Base-by-base conservation (phyloP, 1,140 invertebrate species). In the Aphidius ervi region DNA sequence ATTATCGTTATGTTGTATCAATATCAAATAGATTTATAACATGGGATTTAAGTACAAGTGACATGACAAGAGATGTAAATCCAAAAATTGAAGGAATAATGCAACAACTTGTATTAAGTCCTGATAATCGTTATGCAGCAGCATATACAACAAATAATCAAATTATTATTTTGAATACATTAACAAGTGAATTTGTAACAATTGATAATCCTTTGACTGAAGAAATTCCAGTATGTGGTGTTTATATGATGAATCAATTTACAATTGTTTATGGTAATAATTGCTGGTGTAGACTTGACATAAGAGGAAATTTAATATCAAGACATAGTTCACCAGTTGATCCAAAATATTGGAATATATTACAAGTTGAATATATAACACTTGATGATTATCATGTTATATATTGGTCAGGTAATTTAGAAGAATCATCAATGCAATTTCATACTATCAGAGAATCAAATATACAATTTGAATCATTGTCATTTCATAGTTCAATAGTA, bases 11-110 rank as follows among this genome's bases (percentile, higher is more conserved):
- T 77, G 88, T 99, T 48, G 91, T 98, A 0, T 97, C 95, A 6
- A 94, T 97, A 69, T 98, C 96, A 3, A 99, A 98, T 71, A 88
- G 92, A 71, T 95, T 99, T 66, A 95, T 99, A 61, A 97, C 97
- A 10, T 99, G 95, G 90, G 96, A 99, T 80, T 79, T 98, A 9
- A 92, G 92, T 20, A 95, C 94, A 0, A 95, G 94, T 62, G 95
- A 98, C 80, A 82, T 97, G 71, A 90, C 93, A 0, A 81, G 93
- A 57, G 91, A 96, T 73, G 88, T 98, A 0, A 93, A 92, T 81
- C 95, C 95, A 0, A 93, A 93, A 48, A 88, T 98, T 23, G 91
- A 93, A 70, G 95, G 94, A 43, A 97, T 98, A 67, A 95, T 99
- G 89, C 93, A 97, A 76, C 91, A 94, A 69, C 78, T 99, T 50